Conservation (phyloP, 2,113 vertebrate species). For the Perccottus glenii region DNA sequence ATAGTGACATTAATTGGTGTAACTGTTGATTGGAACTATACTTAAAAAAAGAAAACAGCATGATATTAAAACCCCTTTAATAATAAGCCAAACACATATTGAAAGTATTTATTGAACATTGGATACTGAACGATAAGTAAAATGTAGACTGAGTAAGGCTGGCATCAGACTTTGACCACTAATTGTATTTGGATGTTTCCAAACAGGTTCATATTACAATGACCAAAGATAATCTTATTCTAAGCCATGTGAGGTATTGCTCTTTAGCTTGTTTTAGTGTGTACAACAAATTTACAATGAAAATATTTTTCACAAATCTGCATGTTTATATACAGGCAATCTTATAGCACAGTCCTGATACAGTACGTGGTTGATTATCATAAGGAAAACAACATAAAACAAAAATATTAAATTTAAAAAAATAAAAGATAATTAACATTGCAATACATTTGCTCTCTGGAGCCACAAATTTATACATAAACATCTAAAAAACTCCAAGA, state of each 20-base stretch:
- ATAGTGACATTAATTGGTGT: slow-evolving; percentile 47
- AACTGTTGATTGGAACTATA: slow-evolving; percentile 10
- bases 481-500: slow-evolving; percentile 81
- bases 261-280: slow-evolving; percentile 74
- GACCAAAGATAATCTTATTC: slow-evolving; percentile 50
- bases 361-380: slow-evolving; percentile 80
- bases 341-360: slow-evolving; percentile 74
- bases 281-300: slow-evolving; percentile 72
- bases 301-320: slow-evolving; percentile 75
- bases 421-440: slow-evolving; percentile 77
- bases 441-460: slow-evolving; percentile 81
- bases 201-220: slow-evolving; percentile 48
- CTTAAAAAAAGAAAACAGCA: no score
- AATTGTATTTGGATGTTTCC: slow-evolving; percentile 58
- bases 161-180: slow-evolving; percentile 56
- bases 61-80: background rate
- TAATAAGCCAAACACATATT: slow-evolving; percentile 55
- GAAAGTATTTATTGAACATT: slow-evolving; percentile 80
- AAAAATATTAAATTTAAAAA: slow-evolving; percentile 65
- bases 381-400: slow-evolving; percentile 66
- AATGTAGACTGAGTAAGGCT: slow-evolving; percentile 50
- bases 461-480: slow-evolving; percentile 83
- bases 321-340: slow-evolving; percentile 73
- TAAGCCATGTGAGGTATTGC: slow-evolving; percentile 78
- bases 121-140: slow-evolving; percentile 69